Evolutionary conservation across 92 coral and sea anemone genomes (phyloP), one percentile per base, ranked within the genome.

Genomic region (Phymanthus crucifer): DNA sequence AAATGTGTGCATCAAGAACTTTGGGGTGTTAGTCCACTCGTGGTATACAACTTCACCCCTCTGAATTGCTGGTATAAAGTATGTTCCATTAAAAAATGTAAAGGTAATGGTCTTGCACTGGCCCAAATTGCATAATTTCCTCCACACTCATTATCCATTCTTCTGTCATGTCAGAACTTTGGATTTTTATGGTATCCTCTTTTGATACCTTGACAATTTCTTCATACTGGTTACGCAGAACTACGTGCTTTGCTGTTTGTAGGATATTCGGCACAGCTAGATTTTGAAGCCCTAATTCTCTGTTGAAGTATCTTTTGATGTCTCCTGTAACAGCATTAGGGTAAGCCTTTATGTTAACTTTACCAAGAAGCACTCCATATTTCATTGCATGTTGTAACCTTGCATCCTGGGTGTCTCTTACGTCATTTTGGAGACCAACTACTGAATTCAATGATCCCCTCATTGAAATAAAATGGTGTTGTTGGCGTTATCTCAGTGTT

Each of bases 1-100:
- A 35, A 84, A 87, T 10, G 76, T 74, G 57, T 67, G 80, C 52
- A 38, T 87, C 3, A 47, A 13, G 35, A 78, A 40, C 67, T 91
- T 74, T 2, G 70, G 77, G n/a, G 95, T 87, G 4, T 72, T 66
- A 17, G 91, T 87, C 90, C 95, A 91, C 21, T 70, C 74, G 79
- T 91, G 91, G 34, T 21, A 37, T 10, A 38, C 78, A 2, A 74
- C 85, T n/a, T 65, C 17, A 0, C 90, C 90, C 82, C 83, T 81
- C 14, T 31, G 19, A 37, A 83, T 32, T 0, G 56, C 67, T 40
- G 90, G 92, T 66, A 89, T 79, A 77, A 23, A 85, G 46, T 89
- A 89, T 29, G 64, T 72, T 7, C 94, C 89, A 90, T 90, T 84
- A 18, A 90, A 40, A 35, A 84, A 87, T 10, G 76, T 74, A n/a